phyloP scores from a whole-genome alignment of 2,888 invertebrate species.

The Theodoxus fluviatilis region DNA sequence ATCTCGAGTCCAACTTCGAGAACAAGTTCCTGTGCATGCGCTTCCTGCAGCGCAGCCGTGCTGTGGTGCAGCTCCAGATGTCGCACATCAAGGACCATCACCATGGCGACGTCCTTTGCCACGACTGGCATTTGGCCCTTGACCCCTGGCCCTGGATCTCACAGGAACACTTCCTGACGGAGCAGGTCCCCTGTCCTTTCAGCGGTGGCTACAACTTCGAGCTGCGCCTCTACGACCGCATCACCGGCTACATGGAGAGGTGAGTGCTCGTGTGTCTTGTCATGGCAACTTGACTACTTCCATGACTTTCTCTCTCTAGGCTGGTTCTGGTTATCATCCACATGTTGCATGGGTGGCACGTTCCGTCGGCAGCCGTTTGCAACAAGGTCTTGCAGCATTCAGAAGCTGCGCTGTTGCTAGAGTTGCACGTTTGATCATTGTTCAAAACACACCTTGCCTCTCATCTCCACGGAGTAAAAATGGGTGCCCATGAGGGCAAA shows the following conservation, averaged over 20 bases:
- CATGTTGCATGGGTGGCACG: too few species aligned
- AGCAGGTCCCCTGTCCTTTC: constrained; percentile 30
- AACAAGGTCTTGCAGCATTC: too few species aligned
- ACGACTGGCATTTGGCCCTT: constrained; percentile 27
- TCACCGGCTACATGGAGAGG: background rate
- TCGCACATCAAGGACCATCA: constrained; percentile 29
- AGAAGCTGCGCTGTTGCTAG: too few species aligned
- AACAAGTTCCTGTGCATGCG: constrained; percentile 35
- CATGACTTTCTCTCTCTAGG: too few species aligned
- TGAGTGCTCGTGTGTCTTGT: too few species aligned
- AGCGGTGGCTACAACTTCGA: constrained; percentile 35
- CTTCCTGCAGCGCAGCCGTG: constrained; percentile 34
- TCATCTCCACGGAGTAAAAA: too few species aligned
- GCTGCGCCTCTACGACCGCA: constrained; percentile 14
- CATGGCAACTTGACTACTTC: too few species aligned
- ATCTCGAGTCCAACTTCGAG: constrained; percentile 28
- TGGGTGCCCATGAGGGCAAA: too few species aligned
- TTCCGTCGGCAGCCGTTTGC: too few species aligned
- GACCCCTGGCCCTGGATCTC: constrained; percentile 38
- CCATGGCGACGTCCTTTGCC: constrained; percentile 25
- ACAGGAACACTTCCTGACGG: constrained; percentile 28
- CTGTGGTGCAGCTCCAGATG: constrained; percentile 35
- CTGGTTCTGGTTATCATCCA: too few species aligned
- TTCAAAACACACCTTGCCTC: too few species aligned
- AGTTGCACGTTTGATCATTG: too few species aligned